A percentile compares a stretch with the other conserved stretches of the same genome.
phyloP scores from a whole-genome alignment of 2,797 vertebrate genomes.

The Anguilla marmorata region DNA sequence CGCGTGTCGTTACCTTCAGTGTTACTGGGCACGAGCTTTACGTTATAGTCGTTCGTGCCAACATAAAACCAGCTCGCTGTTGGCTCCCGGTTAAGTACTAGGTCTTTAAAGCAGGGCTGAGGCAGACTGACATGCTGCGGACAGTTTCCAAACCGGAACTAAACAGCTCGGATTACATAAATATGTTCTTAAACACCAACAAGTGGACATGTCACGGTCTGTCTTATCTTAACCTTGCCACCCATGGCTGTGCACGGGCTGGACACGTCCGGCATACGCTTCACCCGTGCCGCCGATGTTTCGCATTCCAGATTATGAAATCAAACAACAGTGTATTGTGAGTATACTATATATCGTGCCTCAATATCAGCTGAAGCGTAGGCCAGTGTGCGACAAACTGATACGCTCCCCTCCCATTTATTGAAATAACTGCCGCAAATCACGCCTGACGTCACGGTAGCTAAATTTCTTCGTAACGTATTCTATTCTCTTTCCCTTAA shows the following conservation, averaged over 20 bases:
- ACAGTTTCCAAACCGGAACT: neutral
- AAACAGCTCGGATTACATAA: neutral
- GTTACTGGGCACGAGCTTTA: conserved; percentile 8
- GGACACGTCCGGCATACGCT: neutral
- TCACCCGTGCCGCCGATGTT: neutral
- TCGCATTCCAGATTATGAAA: too few species aligned
- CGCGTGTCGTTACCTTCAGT: conserved; percentile 67
- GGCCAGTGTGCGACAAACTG: too few species aligned
- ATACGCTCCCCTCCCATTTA: neutral
- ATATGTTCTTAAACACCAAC: neutral
- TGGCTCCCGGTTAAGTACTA: neutral
- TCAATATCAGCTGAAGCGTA: too few species aligned
- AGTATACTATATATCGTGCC: too few species aligned
- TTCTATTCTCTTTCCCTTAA: neutral
- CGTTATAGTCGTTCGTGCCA: conserved; percentile 16
- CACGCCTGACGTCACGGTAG: neutral
- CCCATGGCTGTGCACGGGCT: neutral
- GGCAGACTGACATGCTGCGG: neutral
- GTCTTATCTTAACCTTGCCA: neutral
- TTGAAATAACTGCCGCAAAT: neutral
- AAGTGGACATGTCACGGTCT: neutral
- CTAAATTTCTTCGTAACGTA: conserved; percentile 26
- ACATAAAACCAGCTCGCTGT: conserved; percentile 54
- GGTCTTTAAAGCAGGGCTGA: neutral
- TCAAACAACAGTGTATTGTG: too few species aligned